Evolutionary conservation across 2,797 vertebrate species (phyloP), one percentile per base, ranked within the genome.

Genomic region (Phoeniculus purpureus): DNA sequence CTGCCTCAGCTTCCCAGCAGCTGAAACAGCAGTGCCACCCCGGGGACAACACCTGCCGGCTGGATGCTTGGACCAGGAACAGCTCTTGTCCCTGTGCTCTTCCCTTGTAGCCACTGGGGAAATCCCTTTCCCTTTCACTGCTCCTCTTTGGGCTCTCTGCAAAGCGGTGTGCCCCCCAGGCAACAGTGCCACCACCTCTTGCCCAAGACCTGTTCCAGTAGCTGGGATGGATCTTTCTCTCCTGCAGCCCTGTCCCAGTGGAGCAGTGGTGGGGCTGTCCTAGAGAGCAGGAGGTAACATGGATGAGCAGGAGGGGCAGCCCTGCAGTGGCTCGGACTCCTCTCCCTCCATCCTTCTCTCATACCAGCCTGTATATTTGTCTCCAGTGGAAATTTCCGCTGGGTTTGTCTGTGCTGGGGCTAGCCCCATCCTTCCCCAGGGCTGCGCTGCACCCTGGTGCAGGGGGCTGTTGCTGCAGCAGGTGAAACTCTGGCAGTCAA

Each of bases 361-460:
- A 14, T 54, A 37, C 62, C 2, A 6, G 34, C 25, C 51, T 25
- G 51, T 47, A 43, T 31, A 6, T 71, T 56, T 74, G 52, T 59
- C 81, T 59, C 71, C 64, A 52, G 4, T 62, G 90, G 67, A 92
- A 88, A 95, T 94, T 94, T 94, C 89, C 0, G 0, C 61, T 56
- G 85, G 14, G 15, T 91, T 80, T 74, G 11, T 40, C 21, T 51
- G n/a, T 55, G 60, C 37, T 0, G 1, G 43, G 9, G 14, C 27
- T 64, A 34, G 34, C 19, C 64, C 54, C 40, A n/a, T 45, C 47
- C 54, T 74, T 74, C 14, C 29, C 26, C 1, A 0, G 3, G 60
- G 20, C 68, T 0, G 0, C 2, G 6, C 52, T 47, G 64, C 60
- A 12, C n/a, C 34, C 37, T 0, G 0, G 20, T 2, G 4, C 12